Evolutionary conservation across 2,888 invertebrate genomes (phyloP).

Genomic region (Erynnis tages): DNA sequence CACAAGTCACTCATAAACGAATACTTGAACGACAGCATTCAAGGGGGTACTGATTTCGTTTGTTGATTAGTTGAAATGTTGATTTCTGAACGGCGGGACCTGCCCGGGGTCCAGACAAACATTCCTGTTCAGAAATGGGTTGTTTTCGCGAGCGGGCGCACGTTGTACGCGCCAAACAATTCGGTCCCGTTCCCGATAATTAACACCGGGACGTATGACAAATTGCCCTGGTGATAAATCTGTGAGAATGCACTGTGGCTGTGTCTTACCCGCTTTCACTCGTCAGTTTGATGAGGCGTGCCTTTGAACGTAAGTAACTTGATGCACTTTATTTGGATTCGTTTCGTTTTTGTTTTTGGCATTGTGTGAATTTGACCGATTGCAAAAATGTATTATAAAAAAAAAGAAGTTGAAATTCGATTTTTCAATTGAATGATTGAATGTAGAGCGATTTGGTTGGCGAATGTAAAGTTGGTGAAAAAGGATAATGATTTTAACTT

Average conservation of each 20-base stretch:
- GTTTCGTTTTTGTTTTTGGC: not conserved
- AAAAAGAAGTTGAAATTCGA: too few species aligned
- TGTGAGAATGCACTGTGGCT: constrained; percentile 13
- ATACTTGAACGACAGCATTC: too few species aligned
- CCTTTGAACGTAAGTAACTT: constrained; percentile 20
- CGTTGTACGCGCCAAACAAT: constrained; percentile 32
- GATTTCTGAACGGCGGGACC: too few species aligned
- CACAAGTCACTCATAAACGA: too few species aligned
- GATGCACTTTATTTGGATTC: constrained; percentile 4
- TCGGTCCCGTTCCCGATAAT: constrained; percentile 31
- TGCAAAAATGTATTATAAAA: too few species aligned
- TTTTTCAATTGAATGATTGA: too few species aligned
- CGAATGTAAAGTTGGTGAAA: too few species aligned
- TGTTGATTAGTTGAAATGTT: too few species aligned
- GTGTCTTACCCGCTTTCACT: constrained; percentile 12
- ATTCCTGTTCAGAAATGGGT: constrained; percentile 57
- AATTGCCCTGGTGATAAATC: constrained; percentile 32
- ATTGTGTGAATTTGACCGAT: not conserved
- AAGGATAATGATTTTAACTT: too few species aligned
- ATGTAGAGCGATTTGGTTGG: too few species aligned
- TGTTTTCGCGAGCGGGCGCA: constrained; percentile 48
- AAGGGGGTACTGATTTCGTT: too few species aligned
- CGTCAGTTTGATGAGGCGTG: constrained; percentile 18
- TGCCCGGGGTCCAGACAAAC: not conserved
- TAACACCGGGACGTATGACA: constrained; percentile 32